Conservation (phyloP, 1,140 invertebrate genomes). For the Choristoneura fumiferana region DNA sequence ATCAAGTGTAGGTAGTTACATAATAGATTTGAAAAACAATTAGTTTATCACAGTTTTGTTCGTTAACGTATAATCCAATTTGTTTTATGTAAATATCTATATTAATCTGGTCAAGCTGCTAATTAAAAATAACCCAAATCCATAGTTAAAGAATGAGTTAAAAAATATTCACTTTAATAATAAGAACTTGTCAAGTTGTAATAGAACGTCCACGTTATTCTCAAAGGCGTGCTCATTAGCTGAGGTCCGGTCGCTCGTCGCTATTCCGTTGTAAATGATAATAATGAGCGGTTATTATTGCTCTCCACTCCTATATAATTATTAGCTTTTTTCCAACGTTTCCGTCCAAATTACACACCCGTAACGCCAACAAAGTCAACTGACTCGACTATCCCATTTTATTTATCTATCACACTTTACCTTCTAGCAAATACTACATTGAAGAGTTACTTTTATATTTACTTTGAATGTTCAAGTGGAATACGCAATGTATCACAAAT, state of each 20-base stretch:
- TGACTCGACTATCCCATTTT: slow-evolving; percentile 2
- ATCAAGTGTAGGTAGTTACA: too few relatives aligned
- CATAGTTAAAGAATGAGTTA: too few relatives aligned
- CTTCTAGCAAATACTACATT: not conserved
- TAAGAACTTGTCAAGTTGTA: not conserved
- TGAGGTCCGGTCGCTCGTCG: slow-evolving; percentile 20
- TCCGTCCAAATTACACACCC: slow-evolving; percentile 51
- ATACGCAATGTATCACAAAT: not conserved
- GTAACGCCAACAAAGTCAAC: slow-evolving; percentile 20
- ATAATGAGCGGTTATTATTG: slow-evolving; percentile 57
- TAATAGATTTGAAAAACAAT: too few relatives aligned
- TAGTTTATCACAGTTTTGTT: too few relatives aligned
- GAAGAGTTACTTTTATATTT: not conserved
- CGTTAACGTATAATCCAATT: too few relatives aligned
- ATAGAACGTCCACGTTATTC: slow-evolving; percentile 25
- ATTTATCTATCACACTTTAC: not conserved
- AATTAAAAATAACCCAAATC: too few relatives aligned
- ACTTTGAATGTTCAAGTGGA: not conserved
- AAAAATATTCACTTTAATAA: not conserved
- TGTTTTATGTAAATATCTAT: too few relatives aligned
- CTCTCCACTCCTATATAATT: slow-evolving; percentile 55
- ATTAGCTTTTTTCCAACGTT: slow-evolving; percentile 56
- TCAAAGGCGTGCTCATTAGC: slow-evolving; percentile 40
- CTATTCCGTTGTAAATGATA: slow-evolving; percentile 38
- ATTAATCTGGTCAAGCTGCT: too few relatives aligned